Conservation (phyloP, 2,888 invertebrate genomes). For the Zygothrica quintamaculata region DNA sequence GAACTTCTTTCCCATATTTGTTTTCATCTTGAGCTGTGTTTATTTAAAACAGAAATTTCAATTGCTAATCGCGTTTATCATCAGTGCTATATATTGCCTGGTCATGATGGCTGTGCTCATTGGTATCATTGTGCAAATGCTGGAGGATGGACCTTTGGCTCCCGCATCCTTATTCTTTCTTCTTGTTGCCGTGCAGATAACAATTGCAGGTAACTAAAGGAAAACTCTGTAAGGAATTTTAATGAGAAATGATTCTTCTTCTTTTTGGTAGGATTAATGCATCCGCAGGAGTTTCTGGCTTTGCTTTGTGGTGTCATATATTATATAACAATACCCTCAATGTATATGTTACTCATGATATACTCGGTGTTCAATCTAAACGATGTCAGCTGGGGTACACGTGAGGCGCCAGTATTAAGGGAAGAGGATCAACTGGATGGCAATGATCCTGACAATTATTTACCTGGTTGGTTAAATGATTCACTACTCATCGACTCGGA, state of each 20-base stretch:
- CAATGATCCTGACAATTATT: conserved; percentile 54
- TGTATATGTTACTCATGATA: conserved; percentile 96
- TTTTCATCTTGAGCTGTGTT: conserved; percentile 88
- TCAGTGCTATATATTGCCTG: conserved; percentile 91
- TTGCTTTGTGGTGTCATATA: conserved; percentile 92
- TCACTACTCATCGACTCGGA: conserved; percentile 88
- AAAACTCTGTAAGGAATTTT: too few relatives aligned
- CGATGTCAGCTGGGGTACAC: conserved; percentile 97
- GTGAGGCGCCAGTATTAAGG: conserved; percentile 87
- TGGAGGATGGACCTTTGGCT: conserved; percentile 91
- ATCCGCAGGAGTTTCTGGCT: conserved; percentile 92
- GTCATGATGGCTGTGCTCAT: conserved; percentile 95
- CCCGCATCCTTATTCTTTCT: conserved; percentile 94
- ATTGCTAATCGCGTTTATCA: conserved; percentile 89
- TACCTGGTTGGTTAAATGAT: conserved; percentile 89
- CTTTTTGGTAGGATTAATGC: conserved; percentile 86
- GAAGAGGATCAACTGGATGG: conserved; percentile 38
- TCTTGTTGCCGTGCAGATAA: conserved; percentile 89
- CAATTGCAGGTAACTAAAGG: conserved; percentile 86
- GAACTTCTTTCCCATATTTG: conserved; percentile 88
- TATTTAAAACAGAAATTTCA: conserved; percentile 87
- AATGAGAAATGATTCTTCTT: background rate
- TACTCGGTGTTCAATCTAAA: conserved; percentile 97
- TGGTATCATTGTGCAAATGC: conserved; percentile 91
- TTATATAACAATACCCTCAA: conserved; percentile 96